Conservation (phyloP, 2,888 invertebrate species). For the Ophonus ardosiacus region DNA sequence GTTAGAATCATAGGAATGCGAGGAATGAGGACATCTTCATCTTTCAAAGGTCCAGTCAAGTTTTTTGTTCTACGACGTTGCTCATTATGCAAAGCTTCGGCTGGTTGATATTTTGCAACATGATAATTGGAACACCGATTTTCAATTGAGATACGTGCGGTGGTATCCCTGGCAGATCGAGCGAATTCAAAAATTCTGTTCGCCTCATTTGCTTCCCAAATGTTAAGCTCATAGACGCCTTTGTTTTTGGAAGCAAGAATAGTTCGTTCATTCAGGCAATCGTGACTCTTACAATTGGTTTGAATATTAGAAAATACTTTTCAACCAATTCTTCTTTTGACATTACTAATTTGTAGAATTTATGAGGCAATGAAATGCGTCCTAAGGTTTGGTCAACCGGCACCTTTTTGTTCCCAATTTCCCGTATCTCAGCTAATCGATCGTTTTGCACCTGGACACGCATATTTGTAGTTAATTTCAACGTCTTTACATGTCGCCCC, state of each 20-base stretch:
- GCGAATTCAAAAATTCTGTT: slow-evolving; percentile 67
- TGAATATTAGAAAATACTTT: slow-evolving; percentile 70
- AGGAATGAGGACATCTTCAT: slow-evolving; percentile 52
- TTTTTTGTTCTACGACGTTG: slow-evolving; percentile 65
- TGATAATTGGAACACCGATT: slow-evolving; percentile 58
- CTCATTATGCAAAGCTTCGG: slow-evolving; percentile 65
- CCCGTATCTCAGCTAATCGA: slow-evolving; percentile 66
- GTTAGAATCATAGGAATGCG: slow-evolving; percentile 69
- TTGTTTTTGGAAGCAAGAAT: slow-evolving; percentile 71
- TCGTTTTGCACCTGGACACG: slow-evolving; percentile 68
- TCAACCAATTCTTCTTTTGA: slow-evolving; percentile 68
- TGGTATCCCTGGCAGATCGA: slow-evolving; percentile 65
- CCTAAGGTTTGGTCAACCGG: slow-evolving; percentile 67
- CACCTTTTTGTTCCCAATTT: slow-evolving; percentile 69
- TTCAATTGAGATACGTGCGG: slow-evolving; percentile 65
- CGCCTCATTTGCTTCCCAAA: slow-evolving; percentile 64
- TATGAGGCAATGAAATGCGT: slow-evolving; percentile 69
- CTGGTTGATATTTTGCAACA: slow-evolving; percentile 63
- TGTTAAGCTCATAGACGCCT: slow-evolving; percentile 67
- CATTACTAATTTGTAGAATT: slow-evolving; percentile 65
- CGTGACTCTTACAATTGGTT: slow-evolving; percentile 68
- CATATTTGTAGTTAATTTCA: slow-evolving; percentile 68
- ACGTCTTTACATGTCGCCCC: slow-evolving; percentile 68
- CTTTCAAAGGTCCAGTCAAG: slow-evolving; percentile 65
- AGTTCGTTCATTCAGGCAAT: slow-evolving; percentile 68